Percentiles rank a stretch among this genome's conserved stretches.
Conservation (phyloP, 2,888 invertebrate species). For the Bombylius major region DNA sequence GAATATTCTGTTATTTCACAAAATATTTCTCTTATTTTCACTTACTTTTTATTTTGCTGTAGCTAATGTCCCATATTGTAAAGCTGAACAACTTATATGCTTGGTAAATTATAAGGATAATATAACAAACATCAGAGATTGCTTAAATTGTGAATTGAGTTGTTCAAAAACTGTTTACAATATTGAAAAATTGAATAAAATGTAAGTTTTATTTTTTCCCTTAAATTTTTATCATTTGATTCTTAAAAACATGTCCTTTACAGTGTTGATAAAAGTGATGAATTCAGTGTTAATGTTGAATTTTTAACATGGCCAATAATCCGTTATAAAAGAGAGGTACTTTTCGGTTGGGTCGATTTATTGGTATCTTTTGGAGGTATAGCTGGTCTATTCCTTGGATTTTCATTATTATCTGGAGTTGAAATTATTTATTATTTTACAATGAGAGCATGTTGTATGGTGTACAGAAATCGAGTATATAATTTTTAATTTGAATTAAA, state of each 20-base stretch:
- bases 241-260: not conserved
- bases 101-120: slow-evolving; percentile 40
- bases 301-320: slow-evolving; percentile 71
- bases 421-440: slow-evolving; percentile 69
- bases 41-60: slow-evolving; percentile 6
- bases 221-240: too few relatives aligned
- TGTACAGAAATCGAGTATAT: slow-evolving; percentile 31
- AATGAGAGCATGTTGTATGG: slow-evolving; percentile 43
- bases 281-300: slow-evolving; percentile 33
- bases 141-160: slow-evolving; percentile 53
- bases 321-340: slow-evolving; percentile 63
- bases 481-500: not conserved
- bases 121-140: slow-evolving; percentile 48
- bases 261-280: slow-evolving; percentile 20
- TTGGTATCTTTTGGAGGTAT: slow-evolving; percentile 47
- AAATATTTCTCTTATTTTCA: not conserved
- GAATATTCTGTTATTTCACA: not conserved
- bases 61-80: slow-evolving; percentile 47
- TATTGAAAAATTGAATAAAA: slow-evolving; percentile 56
- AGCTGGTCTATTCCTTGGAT: slow-evolving; percentile 45
- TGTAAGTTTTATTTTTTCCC: slow-evolving; percentile 33
- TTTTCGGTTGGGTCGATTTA: slow-evolving; percentile 75
- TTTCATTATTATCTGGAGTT: slow-evolving; percentile 61
- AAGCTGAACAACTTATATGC: slow-evolving; percentile 45
- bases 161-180: slow-evolving; percentile 66